phyloP scores from a whole-genome alignment of 2,113 vertebrate species.

The Malurus elegans region DNA sequence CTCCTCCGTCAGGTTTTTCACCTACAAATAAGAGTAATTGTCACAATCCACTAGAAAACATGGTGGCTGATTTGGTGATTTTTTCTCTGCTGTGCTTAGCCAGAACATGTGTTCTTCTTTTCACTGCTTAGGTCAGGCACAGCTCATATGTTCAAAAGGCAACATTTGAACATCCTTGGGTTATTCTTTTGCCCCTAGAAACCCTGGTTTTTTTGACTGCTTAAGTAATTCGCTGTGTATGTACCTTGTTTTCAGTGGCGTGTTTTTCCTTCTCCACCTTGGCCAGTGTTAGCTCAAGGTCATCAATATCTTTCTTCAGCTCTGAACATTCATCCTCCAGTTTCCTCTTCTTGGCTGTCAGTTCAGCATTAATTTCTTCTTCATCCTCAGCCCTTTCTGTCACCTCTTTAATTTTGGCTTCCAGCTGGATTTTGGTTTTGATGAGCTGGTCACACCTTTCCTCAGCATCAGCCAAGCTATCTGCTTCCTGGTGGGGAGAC shows the following conservation, averaged over 20 bases:
- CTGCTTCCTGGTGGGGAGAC: background rate
- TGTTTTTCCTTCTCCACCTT: slow-evolving; percentile 86
- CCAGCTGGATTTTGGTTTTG: slow-evolving; percentile 83
- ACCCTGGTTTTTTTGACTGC: no score
- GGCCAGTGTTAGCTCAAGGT: slow-evolving; percentile 76
- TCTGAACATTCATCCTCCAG: slow-evolving; percentile 80
- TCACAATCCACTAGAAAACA: no score
- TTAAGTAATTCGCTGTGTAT: no score
- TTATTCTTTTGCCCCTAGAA: no score
- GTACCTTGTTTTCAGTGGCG: slow-evolving; percentile 80
- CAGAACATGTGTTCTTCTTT: no score
- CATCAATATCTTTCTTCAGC: slow-evolving; percentile 81
- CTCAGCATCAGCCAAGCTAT: slow-evolving; percentile 76
- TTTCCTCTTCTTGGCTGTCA: slow-evolving; percentile 78
- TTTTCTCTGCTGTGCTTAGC: no score
- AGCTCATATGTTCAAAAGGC: no score
- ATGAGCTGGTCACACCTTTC: slow-evolving; percentile 86
- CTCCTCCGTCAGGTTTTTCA: no score
- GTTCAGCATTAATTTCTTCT: slow-evolving; percentile 78
- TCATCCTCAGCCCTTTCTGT: slow-evolving; percentile 83
- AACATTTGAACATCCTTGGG: no score
- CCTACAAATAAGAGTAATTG: no score
- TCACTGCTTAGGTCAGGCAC: no score
- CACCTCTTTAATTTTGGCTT: slow-evolving; percentile 83
- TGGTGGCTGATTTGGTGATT: no score